These are phyloP conservation scores for Apamea anceps DNA, from an alignment of 2,888 invertebrate genomes.

Conservation along the genomic window DNA sequence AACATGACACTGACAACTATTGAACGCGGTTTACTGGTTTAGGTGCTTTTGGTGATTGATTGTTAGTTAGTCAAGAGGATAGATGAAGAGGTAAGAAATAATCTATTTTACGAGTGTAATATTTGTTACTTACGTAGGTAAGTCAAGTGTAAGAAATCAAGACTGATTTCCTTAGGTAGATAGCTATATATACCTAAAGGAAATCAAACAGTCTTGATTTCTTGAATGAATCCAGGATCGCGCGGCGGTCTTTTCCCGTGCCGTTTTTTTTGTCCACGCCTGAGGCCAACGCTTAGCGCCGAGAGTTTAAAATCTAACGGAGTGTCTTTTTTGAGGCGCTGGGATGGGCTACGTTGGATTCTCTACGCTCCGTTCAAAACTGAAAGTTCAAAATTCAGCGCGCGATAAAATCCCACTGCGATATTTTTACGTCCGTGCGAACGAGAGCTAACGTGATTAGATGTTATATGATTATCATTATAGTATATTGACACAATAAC, in stretches of 20 bases:
- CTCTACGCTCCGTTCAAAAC: neutral
- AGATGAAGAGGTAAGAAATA: neutral
- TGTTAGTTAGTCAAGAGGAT: neutral
- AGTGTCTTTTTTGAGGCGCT: neutral
- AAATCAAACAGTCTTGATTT: neutral
- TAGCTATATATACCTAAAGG: neutral
- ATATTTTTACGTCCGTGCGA: neutral
- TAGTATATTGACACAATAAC: constrained; percentile 11
- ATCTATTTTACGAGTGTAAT: neutral
- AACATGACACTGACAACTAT: neutral
- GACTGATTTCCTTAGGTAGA: neutral
- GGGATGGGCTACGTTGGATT: neutral
- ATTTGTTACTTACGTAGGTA: neutral
- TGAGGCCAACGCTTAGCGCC: neutral
- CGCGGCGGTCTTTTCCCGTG: too few species aligned
- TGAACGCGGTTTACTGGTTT: neutral
- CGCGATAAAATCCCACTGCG: neutral
- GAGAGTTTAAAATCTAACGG: neutral
- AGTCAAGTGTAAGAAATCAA: neutral
- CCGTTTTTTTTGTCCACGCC: neutral
- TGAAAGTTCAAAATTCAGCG: neutral
- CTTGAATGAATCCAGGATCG: too few species aligned
- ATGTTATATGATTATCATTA: constrained; percentile 12
- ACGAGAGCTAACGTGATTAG: neutral
- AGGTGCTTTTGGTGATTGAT: neutral